These are phyloP conservation scores for Halcyon senegalensis DNA, from an alignment of 2,113 vertebrate genomes.

Conservation along the genomic window DNA sequence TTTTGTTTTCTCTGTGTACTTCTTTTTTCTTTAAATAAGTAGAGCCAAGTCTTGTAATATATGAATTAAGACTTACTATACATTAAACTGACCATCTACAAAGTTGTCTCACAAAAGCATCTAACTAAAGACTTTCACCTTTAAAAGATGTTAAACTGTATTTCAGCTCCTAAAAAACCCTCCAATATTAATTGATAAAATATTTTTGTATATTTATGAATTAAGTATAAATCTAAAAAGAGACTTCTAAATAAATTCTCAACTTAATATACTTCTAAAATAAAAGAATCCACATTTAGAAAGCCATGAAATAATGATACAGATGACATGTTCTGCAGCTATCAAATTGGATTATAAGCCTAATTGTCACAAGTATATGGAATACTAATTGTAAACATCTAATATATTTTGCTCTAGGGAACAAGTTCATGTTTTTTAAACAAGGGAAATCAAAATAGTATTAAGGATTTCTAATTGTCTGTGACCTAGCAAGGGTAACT, in stretches of 20 bases:
- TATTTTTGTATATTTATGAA: not conserved
- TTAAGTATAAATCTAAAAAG: not conserved
- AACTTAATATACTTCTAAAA: not conserved
- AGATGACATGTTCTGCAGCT: not conserved
- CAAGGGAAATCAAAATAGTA: not conserved
- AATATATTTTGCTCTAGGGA: not conserved
- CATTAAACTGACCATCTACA: not conserved
- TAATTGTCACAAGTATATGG: not conserved
- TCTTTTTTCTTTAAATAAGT: not conserved
- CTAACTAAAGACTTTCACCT: not conserved
- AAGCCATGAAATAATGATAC: not conserved
- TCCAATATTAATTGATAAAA: not conserved
- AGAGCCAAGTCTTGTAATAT: not conserved
- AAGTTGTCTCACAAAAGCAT: not conserved
- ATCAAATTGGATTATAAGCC: not conserved
- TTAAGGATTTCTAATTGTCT: conserved; percentile 34
- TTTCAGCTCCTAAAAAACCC: not conserved
- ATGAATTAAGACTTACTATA: not conserved
- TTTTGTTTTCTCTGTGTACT: accelerated
- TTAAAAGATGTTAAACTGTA: not conserved
- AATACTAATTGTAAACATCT: not conserved
- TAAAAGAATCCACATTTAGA: not conserved
- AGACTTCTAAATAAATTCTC: not conserved
- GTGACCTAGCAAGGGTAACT: conserved; percentile 23
- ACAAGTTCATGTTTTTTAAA: conserved; percentile 5